These are phyloP conservation scores for Trochalopteron elliotii DNA, from an alignment of 2,113 vertebrate genomes.

Conservation along the genomic window DNA sequence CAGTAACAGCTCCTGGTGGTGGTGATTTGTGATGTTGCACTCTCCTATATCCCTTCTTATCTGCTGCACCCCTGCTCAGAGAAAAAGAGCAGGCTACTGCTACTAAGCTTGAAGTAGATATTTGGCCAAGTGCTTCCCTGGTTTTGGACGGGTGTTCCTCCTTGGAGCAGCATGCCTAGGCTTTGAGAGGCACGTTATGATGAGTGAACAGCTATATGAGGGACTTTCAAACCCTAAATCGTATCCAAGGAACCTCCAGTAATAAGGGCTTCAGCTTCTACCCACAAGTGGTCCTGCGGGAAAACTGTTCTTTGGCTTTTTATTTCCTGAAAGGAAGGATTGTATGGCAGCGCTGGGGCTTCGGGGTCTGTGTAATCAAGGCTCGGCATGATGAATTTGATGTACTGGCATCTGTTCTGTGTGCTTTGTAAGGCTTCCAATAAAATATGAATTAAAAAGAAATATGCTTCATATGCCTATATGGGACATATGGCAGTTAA, in stretches of 20 bases:
- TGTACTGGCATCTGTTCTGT: slow-evolving; percentile 61
- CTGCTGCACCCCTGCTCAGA: neutral
- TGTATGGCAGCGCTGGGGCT: slow-evolving; percentile 47
- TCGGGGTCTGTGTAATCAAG: slow-evolving; percentile 50
- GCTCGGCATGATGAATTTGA: slow-evolving; percentile 43
- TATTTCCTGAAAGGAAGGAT: slow-evolving; percentile 70
- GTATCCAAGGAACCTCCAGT: slow-evolving; percentile 51
- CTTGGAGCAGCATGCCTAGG: slow-evolving; percentile 16
- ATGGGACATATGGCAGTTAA: slow-evolving; percentile 30
- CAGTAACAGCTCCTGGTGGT: neutral
- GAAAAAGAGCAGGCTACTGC: neutral
- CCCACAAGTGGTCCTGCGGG: slow-evolving; percentile 55
- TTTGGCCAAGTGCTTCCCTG: neutral
- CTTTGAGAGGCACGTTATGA: slow-evolving; percentile 40
- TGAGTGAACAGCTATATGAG: slow-evolving; percentile 56
- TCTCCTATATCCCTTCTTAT: neutral
- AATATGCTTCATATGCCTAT: slow-evolving; percentile 49
- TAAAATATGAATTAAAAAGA: slow-evolving; percentile 59
- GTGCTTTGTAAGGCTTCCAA: slow-evolving; percentile 68
- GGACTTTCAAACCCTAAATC: slow-evolving; percentile 28
- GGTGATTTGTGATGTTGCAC: neutral
- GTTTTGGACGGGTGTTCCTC: neutral
- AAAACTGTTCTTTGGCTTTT: slow-evolving; percentile 61
- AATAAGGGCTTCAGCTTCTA: slow-evolving; percentile 58
- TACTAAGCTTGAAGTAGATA: neutral